A percentile compares a stretch with the other conserved stretches of the same genome.
Conservation (phyloP, 2,888 invertebrate genomes). For the Kryphioiulus occultus region DNA sequence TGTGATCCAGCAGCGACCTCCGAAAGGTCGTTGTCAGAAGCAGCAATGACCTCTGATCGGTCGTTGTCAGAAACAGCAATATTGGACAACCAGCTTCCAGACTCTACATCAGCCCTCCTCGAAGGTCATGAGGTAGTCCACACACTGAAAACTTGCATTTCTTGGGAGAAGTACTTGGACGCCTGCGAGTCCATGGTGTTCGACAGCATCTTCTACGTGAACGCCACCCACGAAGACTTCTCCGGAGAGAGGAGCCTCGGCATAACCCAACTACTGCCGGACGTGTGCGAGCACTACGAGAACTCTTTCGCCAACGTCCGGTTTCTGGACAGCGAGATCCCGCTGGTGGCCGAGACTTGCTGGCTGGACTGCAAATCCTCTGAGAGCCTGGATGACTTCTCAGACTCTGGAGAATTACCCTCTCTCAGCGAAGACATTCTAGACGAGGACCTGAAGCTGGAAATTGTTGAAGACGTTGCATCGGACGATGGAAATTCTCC, state of each 20-base stretch:
- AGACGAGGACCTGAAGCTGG: neutral
- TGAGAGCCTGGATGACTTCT: conserved; percentile 43
- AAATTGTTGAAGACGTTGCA: neutral
- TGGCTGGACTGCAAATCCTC: conserved; percentile 51
- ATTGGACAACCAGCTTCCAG: no score
- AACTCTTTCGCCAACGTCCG: neutral
- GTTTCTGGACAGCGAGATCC: neutral
- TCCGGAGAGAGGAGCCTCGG: neutral
- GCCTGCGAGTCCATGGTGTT: conserved; percentile 52
- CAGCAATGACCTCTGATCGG: neutral
- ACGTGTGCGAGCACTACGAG: neutral
- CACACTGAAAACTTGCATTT: conserved; percentile 50
- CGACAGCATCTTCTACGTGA: conserved; percentile 52
- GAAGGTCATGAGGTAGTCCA: neutral
- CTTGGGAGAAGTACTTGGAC: conserved; percentile 54
- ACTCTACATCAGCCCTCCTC: no score
- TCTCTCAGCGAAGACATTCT: conserved; percentile 14
- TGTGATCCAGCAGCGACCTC: neutral
- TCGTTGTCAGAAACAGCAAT: neutral
- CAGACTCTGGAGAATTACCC: neutral
- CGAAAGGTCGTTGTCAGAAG: conserved; percentile 49
- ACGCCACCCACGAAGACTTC: neutral
- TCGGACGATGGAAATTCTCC: neutral
- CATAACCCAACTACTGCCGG: neutral
- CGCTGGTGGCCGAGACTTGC: conserved; percentile 46